These are phyloP conservation scores for Oophaga pumilio DNA, from an alignment of 2,113 vertebrate genomes.

Conservation along the genomic window DNA sequence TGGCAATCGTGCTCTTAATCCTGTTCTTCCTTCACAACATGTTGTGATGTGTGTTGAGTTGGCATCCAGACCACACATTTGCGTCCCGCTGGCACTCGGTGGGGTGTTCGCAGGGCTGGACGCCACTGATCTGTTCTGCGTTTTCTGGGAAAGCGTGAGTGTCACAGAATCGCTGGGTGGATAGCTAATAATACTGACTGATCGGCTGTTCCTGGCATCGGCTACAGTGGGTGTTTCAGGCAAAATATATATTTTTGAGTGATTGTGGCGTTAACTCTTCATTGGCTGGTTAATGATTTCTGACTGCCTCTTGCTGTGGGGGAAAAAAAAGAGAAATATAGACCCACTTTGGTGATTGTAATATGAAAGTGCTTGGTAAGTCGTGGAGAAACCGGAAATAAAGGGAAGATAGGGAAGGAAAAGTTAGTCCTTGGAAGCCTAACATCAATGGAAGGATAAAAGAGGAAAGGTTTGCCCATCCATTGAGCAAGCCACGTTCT, in stretches of 20 bases:
- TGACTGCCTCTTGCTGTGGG: neutral
- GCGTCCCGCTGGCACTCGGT: neutral
- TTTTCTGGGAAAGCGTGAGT: neutral
- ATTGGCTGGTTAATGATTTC: neutral
- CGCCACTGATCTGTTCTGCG: neutral
- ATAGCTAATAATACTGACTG: neutral
- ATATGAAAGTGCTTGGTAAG: too few species aligned
- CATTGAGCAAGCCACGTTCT: too few species aligned
- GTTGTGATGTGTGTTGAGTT: constrained; percentile 1
- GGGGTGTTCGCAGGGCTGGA: neutral
- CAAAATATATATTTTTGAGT: neutral
- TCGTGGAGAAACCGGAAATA: too few species aligned
- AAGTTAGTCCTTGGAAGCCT: too few species aligned
- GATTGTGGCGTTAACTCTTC: neutral
- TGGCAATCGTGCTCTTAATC: constrained; percentile 9
- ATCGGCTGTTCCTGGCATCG: neutral
- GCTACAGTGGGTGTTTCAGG: neutral
- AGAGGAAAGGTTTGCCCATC: too few species aligned
- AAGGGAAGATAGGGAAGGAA: too few species aligned
- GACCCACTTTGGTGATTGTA: too few species aligned
- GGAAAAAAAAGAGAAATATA: neutral
- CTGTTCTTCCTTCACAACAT: neutral
- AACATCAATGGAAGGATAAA: too few species aligned
- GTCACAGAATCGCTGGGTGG: neutral
- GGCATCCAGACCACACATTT: neutral